Conservation (phyloP, 2,888 invertebrate species). For the Drosophila meridiana region DNA sequence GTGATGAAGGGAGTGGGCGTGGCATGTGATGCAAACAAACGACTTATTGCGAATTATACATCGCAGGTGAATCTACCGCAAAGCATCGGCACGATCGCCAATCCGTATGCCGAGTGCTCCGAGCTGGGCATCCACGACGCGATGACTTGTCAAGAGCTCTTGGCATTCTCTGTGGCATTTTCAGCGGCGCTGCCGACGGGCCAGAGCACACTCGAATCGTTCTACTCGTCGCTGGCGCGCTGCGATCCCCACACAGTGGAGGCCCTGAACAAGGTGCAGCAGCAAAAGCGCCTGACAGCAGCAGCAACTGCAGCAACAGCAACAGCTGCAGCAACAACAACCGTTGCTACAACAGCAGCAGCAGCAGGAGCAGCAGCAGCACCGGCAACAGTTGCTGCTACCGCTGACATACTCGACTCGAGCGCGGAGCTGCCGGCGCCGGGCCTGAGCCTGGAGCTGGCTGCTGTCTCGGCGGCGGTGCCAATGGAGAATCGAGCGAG, state of each 20-base stretch:
- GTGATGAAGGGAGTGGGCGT: constrained; percentile 10
- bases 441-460: constrained; percentile 31
- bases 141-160: constrained; percentile 92
- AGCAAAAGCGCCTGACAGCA: constrained; percentile 78
- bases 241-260: constrained; percentile 86
- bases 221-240: constrained; percentile 92
- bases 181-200: constrained; percentile 96
- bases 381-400: constrained; percentile 21
- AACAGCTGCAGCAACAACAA: constrained; percentile 25
- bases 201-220: constrained; percentile 92
- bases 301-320: constrained; percentile 66
- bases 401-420: constrained; percentile 10
- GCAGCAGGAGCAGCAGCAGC: background rate
- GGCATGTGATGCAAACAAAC: background rate
- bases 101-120: constrained; percentile 86
- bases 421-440: constrained; percentile 5
- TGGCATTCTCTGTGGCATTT: constrained; percentile 96
- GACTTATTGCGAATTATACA: background rate
- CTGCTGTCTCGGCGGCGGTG: constrained; percentile 54
- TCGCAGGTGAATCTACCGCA: constrained; percentile 85
- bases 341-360: background rate
- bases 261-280: constrained; percentile 79
- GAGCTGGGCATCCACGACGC: constrained; percentile 86
- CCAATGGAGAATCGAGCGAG: constrained; percentile 24
- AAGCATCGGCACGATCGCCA: constrained; percentile 85